phyloP scores from a whole-genome alignment of 1,140 invertebrate genomes.

The Drosophila orena region DNA sequence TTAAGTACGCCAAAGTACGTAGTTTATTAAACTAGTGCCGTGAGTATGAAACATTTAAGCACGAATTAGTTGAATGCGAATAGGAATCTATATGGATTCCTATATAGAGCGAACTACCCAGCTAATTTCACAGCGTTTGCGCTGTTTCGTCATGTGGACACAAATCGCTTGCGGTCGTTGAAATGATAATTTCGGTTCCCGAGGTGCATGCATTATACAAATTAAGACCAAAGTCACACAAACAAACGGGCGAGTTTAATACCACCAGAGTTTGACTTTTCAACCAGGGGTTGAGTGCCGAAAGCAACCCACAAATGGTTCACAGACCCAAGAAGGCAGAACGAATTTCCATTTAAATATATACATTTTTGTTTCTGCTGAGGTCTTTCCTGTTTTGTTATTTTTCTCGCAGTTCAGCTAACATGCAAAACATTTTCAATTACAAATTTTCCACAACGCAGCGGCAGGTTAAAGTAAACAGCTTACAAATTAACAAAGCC shows the following conservation, averaged over 20 bases:
- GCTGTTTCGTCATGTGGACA: slow-evolving; percentile 54
- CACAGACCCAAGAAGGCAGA: slow-evolving; percentile 32
- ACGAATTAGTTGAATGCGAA: neutral
- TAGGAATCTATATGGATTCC: slow-evolving; percentile 1
- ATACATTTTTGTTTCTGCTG: neutral
- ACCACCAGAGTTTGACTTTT: slow-evolving; percentile 56
- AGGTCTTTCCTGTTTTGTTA: neutral
- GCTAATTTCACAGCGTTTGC: slow-evolving; percentile 40
- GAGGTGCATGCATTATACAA: slow-evolving; percentile 60
- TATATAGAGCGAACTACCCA: slow-evolving; percentile 1
- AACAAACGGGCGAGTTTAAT: slow-evolving; percentile 34
- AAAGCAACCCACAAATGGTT: slow-evolving; percentile 4
- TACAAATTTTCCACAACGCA: slow-evolving; percentile 39
- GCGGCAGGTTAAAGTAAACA: slow-evolving; percentile 11
- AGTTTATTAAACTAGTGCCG: slow-evolving; percentile 55
- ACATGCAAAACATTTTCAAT: slow-evolving; percentile 53
- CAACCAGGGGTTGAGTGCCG: neutral
- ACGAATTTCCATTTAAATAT: slow-evolving; percentile 39
- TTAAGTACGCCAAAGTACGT: slow-evolving; percentile 1
- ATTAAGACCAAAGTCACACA: slow-evolving; percentile 56
- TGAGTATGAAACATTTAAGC: slow-evolving; percentile 52
- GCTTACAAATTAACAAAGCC: slow-evolving; percentile 31
- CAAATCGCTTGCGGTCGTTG: slow-evolving; percentile 44
- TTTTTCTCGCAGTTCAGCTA: slow-evolving; percentile 44
- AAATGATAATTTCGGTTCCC: slow-evolving; percentile 27